These are phyloP conservation scores for Tricholaema leucomelas DNA, from an alignment of 2,113 vertebrate genomes.

Conservation along the genomic window DNA sequence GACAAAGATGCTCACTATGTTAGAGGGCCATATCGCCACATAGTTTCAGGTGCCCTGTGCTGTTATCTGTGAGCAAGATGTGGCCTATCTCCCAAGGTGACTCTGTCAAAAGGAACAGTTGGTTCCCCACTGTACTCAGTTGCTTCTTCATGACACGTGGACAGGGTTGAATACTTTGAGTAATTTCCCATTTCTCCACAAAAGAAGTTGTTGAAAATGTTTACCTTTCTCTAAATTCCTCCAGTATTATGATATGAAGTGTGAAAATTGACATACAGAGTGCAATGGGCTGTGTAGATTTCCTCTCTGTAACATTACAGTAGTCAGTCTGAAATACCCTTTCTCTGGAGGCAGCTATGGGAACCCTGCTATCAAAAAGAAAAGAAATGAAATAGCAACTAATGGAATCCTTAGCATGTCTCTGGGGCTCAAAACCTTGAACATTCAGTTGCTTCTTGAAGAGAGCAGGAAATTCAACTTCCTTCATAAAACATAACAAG, in stretches of 20 bases:
- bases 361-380: not conserved
- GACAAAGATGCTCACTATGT: not conserved
- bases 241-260: not conserved
- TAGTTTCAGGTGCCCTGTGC: not conserved
- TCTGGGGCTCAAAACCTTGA: not conserved
- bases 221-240: not conserved
- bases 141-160: not conserved
- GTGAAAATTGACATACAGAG: not conserved
- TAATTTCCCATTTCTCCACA: not conserved
- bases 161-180: not conserved
- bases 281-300: not conserved
- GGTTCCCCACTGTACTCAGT: not conserved
- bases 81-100: not conserved
- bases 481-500: not conserved
- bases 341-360: not conserved
- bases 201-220: not conserved
- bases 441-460: not conserved
- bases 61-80: not conserved
- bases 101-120: not conserved
- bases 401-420: constrained; percentile 5
- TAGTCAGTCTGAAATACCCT: not conserved
- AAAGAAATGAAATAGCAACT: not conserved
- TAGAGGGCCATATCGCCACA: not conserved
- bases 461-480: constrained; percentile 22
- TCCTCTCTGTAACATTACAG: not conserved